phyloP scores from a whole-genome alignment of 1,140 invertebrate genomes.

The Panulirus ornatus region DNA sequence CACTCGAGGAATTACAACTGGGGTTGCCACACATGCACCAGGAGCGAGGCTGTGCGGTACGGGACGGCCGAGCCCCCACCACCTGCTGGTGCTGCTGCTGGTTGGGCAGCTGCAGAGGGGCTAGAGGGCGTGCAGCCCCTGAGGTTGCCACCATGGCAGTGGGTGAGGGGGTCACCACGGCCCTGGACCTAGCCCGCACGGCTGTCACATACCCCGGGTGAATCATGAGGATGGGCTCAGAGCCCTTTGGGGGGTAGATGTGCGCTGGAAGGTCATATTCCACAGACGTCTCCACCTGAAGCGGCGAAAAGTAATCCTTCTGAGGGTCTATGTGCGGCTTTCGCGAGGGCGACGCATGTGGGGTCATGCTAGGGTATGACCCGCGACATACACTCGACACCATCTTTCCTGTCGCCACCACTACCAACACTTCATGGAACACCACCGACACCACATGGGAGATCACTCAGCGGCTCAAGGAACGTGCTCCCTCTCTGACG shows the following conservation, averaged over 20 bases:
- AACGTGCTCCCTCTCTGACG: slow-evolving; percentile 67
- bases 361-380: slow-evolving; percentile 66
- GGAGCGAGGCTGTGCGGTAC: slow-evolving; percentile 28
- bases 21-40: slow-evolving; percentile 66
- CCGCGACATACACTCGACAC: slow-evolving; percentile 71
- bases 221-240: slow-evolving; percentile 74
- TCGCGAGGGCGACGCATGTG: slow-evolving; percentile 54
- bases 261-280: slow-evolving; percentile 75
- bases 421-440: slow-evolving; percentile 64
- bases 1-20: slow-evolving; percentile 67
- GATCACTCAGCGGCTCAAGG: slow-evolving; percentile 66
- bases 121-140: slow-evolving; percentile 61
- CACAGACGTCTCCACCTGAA: slow-evolving; percentile 75
- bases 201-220: slow-evolving; percentile 71
- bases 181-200: slow-evolving; percentile 59
- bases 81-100: slow-evolving; percentile 58
- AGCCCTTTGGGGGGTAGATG: slow-evolving; percentile 74
- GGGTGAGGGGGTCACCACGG: slow-evolving; percentile 65
- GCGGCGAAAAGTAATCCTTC: slow-evolving; percentile 72
- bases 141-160: slow-evolving; percentile 68
- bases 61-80: slow-evolving; percentile 34
- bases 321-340: slow-evolving; percentile 69
- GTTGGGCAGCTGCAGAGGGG: slow-evolving; percentile 55
- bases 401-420: slow-evolving; percentile 64
- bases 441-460: slow-evolving; percentile 69